Evolutionary conservation across 1,140 invertebrate species (phyloP), one percentile per base, ranked within the genome.

Genomic region (Cydia fagiglandana): DNA sequence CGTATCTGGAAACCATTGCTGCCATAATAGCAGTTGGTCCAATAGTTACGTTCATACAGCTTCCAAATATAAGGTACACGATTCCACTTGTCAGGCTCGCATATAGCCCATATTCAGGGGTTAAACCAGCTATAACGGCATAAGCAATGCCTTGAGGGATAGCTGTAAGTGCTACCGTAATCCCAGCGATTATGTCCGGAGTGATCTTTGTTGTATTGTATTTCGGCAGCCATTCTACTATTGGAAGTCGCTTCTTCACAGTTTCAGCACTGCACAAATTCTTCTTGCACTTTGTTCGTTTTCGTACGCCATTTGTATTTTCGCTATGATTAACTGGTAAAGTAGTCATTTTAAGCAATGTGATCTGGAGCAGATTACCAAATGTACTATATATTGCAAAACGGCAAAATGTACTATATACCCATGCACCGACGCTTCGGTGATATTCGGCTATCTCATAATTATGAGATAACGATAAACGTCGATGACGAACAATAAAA

Each of bases 101-200:
- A 87, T 98, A 98, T 0, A 99, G 90, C 5, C 97, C 97, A 93
- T 96, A 96, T 94, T 96, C 93, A 3, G 94, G 90, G 0, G 91
- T 88, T 6, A 94, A 78, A 56, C 96, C 96, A 45, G 97, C 97
- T 3, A 98, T 94, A 7, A 95, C 93, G 7, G 96, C 97, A 86
- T 97, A 98, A 4, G 97, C 97, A 47, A 98, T 96, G 3, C 96
- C 96, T 91, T 98, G 97, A 0, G 97, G 97, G 79, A 98, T 96
- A 0, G 97, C 96, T 0, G 97, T 98, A 4, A 98, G 91, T 10
- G 95, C 96, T 0, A 98, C 97, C 1, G 97, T 98, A 41, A 98
- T 93, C 1, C 97, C 97, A 17, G 91, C 90, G 76, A 93, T 90
- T 15, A 95, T 80, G 88, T 97, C 97, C 74, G 95, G 94, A 0